Evolutionary conservation across 2,797 vertebrate genomes (phyloP).

Genomic region (Acrocephalus scirpaceus): DNA sequence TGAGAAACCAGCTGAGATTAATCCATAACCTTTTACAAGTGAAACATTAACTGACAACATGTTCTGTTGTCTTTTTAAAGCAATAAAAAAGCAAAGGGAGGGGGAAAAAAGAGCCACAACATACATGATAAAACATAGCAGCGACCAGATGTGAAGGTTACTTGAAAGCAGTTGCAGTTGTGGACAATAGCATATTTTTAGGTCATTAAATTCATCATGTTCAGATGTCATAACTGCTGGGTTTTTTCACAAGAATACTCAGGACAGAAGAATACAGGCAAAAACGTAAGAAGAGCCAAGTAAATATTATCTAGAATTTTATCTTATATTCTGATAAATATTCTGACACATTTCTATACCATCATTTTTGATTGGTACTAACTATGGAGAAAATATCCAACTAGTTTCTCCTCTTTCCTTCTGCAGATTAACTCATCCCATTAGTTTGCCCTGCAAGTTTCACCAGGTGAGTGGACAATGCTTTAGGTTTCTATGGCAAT

Average conservation of each 20-base stretch:
- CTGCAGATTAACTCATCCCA: not conserved
- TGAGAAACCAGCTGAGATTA: constrained; percentile 76
- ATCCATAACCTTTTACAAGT: constrained; percentile 79
- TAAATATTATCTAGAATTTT: not conserved
- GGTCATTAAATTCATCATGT: not conserved
- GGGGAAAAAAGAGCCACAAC: constrained; percentile 22
- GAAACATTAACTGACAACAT: constrained; percentile 75
- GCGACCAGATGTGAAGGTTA: constrained; percentile 47
- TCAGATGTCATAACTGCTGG: not conserved
- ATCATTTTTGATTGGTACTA: not conserved
- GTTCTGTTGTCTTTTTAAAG: constrained; percentile 73
- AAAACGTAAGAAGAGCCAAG: not conserved
- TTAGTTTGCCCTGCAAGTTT: not conserved
- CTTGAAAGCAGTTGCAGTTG: constrained; percentile 28
- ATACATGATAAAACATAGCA: constrained; percentile 56
- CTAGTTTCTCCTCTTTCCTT: not conserved
- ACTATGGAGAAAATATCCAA: not conserved
- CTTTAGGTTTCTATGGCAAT: not conserved
- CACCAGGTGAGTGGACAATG: not conserved
- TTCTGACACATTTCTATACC: not conserved
- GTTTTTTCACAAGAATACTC: not conserved
- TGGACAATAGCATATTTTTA: constrained; percentile 8
- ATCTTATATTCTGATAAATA: not conserved
- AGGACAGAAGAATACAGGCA: not conserved
- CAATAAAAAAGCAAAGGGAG: constrained; percentile 65